Evolutionary conservation across 35 echinoderm and acorn worm genomes (phyloP).

Genomic region (Strongylocentrotus purpuratus): DNA sequence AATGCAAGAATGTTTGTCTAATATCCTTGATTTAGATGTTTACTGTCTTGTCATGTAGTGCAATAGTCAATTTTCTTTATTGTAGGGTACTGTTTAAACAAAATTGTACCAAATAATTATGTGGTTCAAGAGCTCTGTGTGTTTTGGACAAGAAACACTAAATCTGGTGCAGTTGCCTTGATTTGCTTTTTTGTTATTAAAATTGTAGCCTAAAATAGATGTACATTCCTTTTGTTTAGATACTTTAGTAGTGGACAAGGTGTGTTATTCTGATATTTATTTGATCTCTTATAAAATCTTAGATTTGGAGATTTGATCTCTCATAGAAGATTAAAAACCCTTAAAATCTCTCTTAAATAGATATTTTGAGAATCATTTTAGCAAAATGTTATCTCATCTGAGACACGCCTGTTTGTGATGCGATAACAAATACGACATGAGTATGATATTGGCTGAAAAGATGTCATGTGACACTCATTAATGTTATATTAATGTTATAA

Average conservation of each 20-base stretch:
- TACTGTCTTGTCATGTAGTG: not conserved
- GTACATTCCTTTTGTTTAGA: not conserved
- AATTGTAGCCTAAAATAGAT: not conserved
- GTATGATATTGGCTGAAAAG: too few species aligned
- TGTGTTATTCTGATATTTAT: not conserved
- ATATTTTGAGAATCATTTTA: too few species aligned
- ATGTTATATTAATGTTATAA: too few species aligned
- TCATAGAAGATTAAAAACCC: too few species aligned
- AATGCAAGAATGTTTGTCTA: not conserved
- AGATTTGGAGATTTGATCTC: too few species aligned
- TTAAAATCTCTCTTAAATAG: too few species aligned
- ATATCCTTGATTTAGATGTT: not conserved
- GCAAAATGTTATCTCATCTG: too few species aligned
- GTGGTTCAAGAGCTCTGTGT: not conserved
- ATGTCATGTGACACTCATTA: too few species aligned
- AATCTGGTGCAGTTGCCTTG: not conserved
- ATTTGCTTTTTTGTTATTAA: not conserved
- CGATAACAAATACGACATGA: too few species aligned
- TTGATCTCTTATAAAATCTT: too few species aligned
- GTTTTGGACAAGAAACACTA: not conserved
- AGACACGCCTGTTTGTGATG: too few species aligned
- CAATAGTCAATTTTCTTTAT: not conserved
- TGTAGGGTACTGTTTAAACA: not conserved
- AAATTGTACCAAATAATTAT: not conserved
- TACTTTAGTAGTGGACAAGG: not conserved